Conservation (phyloP, 1,140 invertebrate species). For the Tachypleus tridentatus region DNA sequence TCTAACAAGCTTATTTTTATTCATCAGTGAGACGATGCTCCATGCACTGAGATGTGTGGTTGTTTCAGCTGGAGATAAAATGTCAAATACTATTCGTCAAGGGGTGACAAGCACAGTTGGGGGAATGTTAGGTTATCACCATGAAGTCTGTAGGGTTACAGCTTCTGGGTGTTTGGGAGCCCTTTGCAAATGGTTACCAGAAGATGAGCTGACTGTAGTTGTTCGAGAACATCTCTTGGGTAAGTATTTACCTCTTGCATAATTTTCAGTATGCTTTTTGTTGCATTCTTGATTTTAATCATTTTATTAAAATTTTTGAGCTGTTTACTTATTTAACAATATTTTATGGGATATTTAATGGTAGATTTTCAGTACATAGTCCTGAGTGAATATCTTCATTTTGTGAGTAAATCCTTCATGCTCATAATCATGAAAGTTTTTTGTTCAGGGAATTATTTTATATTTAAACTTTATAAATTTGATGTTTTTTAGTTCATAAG, state of each 20-base stretch:
- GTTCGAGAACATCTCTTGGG: constrained; percentile 61
- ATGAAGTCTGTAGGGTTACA: constrained; percentile 64
- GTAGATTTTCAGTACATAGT: no score
- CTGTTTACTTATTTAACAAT: constrained; percentile 2
- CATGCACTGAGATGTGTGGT: constrained; percentile 76
- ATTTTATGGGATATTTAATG: no score
- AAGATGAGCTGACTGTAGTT: constrained; percentile 58
- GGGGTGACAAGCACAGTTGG: constrained; percentile 58
- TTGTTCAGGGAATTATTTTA: no score
- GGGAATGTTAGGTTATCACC: constrained; percentile 51
- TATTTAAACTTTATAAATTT: no score
- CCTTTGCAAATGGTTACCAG: constrained; percentile 58
- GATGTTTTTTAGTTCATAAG: no score
- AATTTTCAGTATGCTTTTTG: neutral
- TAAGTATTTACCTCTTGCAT: constrained; percentile 27
- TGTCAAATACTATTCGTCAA: constrained; percentile 65
- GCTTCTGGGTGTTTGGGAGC: constrained; percentile 81
- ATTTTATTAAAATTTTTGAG: neutral
- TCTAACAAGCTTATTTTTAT: neutral
- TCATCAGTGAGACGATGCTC: constrained; percentile 68
- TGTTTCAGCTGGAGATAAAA: constrained; percentile 70
- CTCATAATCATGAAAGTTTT: no score
- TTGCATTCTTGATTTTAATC: constrained; percentile 2
- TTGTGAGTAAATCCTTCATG: no score
- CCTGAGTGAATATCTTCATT: no score